phyloP scores from a whole-genome alignment of 2,888 invertebrate genomes.

The Aethes cnicana region DNA sequence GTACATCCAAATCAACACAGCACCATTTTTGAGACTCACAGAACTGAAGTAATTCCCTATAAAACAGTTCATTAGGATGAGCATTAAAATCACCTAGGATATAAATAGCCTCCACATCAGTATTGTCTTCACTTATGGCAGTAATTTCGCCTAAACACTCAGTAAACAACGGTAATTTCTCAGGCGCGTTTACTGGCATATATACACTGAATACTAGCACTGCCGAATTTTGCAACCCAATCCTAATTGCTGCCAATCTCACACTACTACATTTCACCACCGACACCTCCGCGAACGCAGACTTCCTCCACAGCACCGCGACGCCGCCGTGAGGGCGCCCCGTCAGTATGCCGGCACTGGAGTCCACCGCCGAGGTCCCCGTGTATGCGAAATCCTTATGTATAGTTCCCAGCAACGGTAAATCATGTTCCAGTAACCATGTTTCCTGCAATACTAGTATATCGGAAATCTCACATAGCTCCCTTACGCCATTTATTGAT shows the following conservation, averaged over 20 bases:
- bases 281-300: no score
- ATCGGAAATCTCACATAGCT: neutral
- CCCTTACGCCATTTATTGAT: slow-evolving; percentile 1
- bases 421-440: neutral
- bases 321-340: slow-evolving; percentile 22
- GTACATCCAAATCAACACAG: neutral
- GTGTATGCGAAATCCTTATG: slow-evolving; percentile 1
- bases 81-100: neutral
- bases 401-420: neutral
- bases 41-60: neutral
- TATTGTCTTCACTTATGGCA: neutral
- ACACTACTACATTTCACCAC: no score
- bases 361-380: slow-evolving; percentile 21
- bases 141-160: neutral
- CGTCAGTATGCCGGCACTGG: slow-evolving; percentile 7
- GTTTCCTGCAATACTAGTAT: slow-evolving; percentile 9
- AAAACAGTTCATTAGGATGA: neutral
- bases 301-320: slow-evolving; percentile 21
- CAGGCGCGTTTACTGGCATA: no score
- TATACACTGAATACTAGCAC: no score
- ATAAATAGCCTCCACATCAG: neutral
- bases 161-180: no score
- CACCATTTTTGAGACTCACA: neutral
- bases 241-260: no score
- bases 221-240: no score